Evolutionary conservation across 2,888 invertebrate genomes (phyloP).

Genomic region (Acanthopleura granulata): DNA sequence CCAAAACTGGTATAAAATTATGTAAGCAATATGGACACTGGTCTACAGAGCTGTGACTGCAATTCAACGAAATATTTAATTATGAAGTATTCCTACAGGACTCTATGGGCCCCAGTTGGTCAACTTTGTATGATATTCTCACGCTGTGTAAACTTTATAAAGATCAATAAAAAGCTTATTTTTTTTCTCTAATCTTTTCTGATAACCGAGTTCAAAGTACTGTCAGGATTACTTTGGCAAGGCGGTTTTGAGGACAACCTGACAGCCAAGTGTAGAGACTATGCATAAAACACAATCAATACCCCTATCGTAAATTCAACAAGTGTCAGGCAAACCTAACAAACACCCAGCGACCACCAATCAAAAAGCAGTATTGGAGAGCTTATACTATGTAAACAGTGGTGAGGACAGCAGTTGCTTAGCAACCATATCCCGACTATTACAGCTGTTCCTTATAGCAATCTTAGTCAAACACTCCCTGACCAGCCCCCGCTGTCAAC

Average conservation of each 20-base stretch:
- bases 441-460: constrained; percentile 11
- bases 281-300: constrained; percentile 12
- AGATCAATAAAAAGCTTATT: not conserved
- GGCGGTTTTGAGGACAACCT: too few species aligned
- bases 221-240: not conserved
- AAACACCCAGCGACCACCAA: constrained; percentile 4
- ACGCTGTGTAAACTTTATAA: constrained; percentile 12
- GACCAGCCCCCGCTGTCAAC: not conserved
- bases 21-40: too few species aligned
- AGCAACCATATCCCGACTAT: not conserved
- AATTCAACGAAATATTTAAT: too few species aligned
- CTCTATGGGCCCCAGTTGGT: not conserved
- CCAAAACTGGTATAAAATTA: too few species aligned
- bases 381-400: constrained; percentile 8
- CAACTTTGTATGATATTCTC: not conserved
- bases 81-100: too few species aligned
- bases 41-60: too few species aligned
- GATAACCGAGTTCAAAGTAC: constrained; percentile 12
- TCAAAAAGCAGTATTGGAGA: not conserved
- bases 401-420: not conserved
- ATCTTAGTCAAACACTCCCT: constrained; percentile 7
- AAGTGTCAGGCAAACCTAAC: constrained; percentile 10
- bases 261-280: too few species aligned
- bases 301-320: constrained; percentile 14
- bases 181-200: not conserved